Evolutionary conservation across 2,797 vertebrate species (phyloP).

Genomic region (Strix occidentalis): DNA sequence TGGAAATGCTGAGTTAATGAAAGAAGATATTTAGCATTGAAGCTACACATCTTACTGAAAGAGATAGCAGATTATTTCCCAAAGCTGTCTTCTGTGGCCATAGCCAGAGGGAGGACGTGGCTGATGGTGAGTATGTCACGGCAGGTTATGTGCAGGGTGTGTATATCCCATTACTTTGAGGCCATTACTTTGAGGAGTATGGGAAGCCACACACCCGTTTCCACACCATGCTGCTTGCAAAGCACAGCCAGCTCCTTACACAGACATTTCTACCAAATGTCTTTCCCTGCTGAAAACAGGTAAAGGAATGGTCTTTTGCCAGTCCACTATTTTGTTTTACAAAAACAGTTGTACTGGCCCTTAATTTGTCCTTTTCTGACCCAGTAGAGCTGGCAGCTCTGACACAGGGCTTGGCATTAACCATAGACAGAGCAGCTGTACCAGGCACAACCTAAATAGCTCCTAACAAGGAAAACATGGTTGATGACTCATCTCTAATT

Average conservation of each 20-base stretch:
- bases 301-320: background rate
- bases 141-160: background rate
- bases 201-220: background rate
- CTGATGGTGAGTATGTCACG: accelerated
- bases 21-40: background rate
- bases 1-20: background rate
- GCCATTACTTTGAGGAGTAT: background rate
- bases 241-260: background rate
- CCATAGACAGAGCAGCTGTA: constrained; percentile 31
- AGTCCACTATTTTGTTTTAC: background rate
- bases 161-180: background rate
- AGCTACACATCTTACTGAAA: background rate
- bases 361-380: constrained; percentile 32
- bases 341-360: background rate
- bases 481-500: constrained; percentile 7
- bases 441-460: background rate
- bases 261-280: background rate
- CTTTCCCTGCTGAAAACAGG: background rate
- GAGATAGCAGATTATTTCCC: background rate
- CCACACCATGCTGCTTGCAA: background rate
- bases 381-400: background rate
- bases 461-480: constrained; percentile 24
- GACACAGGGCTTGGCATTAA: background rate
- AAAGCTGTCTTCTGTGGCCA: accelerated
- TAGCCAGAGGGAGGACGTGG: background rate